These are phyloP conservation scores for Perodicticus potto DNA, from an alignment of 2,797 vertebrate genomes.

Conservation along the genomic window DNA sequence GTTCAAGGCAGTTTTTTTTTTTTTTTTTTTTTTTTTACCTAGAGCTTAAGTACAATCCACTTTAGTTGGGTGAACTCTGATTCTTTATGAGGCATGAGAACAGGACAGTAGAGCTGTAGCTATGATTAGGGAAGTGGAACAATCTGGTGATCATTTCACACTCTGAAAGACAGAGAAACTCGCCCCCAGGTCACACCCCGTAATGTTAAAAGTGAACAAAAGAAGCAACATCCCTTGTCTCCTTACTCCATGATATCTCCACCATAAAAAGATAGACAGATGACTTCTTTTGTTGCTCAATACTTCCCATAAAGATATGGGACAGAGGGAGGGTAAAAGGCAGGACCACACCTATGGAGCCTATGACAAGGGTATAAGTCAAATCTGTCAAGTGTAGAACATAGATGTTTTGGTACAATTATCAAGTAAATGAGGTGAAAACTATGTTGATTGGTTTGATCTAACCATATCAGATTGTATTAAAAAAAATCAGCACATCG, in stretches of 20 bases:
- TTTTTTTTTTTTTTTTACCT: neutral
- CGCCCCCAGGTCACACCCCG: neutral
- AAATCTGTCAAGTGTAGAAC: too few species aligned
- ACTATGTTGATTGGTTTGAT: too few species aligned
- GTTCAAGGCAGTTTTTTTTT: neutral
- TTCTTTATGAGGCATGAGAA: neutral
- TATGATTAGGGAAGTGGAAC: neutral
- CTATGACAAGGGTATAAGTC: too few species aligned
- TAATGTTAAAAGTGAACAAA: constrained; percentile 27
- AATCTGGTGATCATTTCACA: neutral
- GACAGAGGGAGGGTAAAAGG: too few species aligned
- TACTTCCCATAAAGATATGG: neutral
- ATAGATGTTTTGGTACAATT: too few species aligned
- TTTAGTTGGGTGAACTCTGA: neutral
- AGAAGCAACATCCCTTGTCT: neutral
- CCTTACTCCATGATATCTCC: constrained; percentile 4
- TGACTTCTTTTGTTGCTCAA: neutral
- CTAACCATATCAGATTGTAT: too few species aligned
- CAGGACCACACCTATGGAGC: too few species aligned
- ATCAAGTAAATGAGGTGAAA: too few species aligned
- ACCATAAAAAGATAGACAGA: neutral
- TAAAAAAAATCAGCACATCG: too few species aligned
- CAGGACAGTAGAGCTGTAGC: neutral
- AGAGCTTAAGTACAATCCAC: neutral
- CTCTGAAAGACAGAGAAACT: neutral